Evolutionary conservation across 1,140 invertebrate genomes (phyloP).

Genomic region (Polyergus mexicanus): DNA sequence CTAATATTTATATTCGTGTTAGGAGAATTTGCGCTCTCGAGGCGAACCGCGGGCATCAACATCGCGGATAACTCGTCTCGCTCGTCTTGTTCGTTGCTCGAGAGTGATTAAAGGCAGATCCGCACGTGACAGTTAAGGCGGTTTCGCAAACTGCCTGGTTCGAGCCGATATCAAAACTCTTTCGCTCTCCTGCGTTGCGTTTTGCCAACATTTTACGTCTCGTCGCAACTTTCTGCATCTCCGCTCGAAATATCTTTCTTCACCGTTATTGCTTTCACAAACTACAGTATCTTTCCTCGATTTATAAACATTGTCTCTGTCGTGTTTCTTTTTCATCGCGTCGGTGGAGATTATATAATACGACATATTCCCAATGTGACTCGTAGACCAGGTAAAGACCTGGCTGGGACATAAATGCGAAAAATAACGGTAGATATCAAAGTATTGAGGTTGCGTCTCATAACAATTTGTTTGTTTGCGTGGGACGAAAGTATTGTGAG

Average conservation of each 20-base stretch:
- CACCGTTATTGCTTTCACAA: slow-evolving; percentile 19
- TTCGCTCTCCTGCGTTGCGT: slow-evolving; percentile 35
- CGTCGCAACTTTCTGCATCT: slow-evolving; percentile 23
- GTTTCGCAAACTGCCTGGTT: neutral
- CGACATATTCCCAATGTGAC: neutral
- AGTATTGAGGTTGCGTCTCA: neutral
- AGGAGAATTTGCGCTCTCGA: neutral
- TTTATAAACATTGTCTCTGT: slow-evolving; percentile 29
- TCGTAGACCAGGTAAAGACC: neutral
- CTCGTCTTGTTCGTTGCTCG: slow-evolving; percentile 2
- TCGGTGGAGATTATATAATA: too few species aligned
- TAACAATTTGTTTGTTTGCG: slow-evolving; percentile 53
- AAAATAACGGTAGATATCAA: neutral
- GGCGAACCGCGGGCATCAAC: neutral
- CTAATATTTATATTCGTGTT: slow-evolving; percentile 51
- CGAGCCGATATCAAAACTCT: neutral
- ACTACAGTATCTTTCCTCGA: neutral
- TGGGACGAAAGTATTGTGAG: neutral
- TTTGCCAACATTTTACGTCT: slow-evolving; percentile 36
- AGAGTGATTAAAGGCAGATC: slow-evolving; percentile 13
- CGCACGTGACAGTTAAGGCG: slow-evolving; percentile 25
- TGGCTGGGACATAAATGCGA: neutral
- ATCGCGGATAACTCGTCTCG: neutral
- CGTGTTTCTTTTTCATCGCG: too few species aligned
- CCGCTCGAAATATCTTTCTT: neutral